Evolutionary conservation across 2,888 invertebrate species (phyloP).

Genomic region (Synanthedon andrenaeformis): DNA sequence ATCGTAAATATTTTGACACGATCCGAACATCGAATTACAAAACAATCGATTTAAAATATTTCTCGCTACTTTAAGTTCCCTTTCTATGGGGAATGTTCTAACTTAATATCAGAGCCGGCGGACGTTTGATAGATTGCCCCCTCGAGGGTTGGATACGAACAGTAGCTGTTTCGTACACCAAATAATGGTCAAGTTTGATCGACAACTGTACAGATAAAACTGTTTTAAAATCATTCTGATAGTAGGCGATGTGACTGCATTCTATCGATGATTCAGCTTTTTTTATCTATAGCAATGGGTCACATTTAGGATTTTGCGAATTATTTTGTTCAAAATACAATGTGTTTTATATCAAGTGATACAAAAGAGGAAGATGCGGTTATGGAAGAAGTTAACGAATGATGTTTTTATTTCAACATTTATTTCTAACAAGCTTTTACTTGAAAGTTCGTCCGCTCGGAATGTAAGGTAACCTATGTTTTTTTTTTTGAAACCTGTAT

Average conservation of each 20-base stretch:
- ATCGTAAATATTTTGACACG: constrained; percentile 66
- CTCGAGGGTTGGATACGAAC: constrained; percentile 37
- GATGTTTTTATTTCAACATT: background rate
- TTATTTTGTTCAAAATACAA: too few relatives aligned
- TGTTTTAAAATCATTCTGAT: constrained; percentile 8
- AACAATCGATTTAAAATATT: constrained; percentile 53
- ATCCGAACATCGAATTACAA: constrained; percentile 55
- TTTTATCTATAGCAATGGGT: too few relatives aligned
- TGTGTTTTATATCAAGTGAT: too few relatives aligned
- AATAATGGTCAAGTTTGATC: constrained; percentile 25
- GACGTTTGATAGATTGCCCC: constrained; percentile 63
- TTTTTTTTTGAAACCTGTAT: too few relatives aligned
- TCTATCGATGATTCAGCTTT: too few relatives aligned
- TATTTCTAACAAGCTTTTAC: background rate
- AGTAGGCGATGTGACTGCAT: too few relatives aligned
- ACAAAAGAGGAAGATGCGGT: too few relatives aligned
- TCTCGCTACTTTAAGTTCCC: constrained; percentile 14
- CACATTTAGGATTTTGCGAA: too few relatives aligned
- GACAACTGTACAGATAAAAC: constrained; percentile 17
- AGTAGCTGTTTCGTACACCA: constrained; percentile 31
- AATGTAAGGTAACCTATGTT: too few relatives aligned
- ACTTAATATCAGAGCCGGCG: constrained; percentile 37
- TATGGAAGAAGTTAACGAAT: background rate
- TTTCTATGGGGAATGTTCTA: constrained; percentile 37
- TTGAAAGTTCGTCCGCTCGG: too few relatives aligned